A percentile compares a stretch with the other conserved stretches of the same genome.
Evolutionary conservation across 2,113 vertebrate species (phyloP).

Genomic region (Anhinga rufa): DNA sequence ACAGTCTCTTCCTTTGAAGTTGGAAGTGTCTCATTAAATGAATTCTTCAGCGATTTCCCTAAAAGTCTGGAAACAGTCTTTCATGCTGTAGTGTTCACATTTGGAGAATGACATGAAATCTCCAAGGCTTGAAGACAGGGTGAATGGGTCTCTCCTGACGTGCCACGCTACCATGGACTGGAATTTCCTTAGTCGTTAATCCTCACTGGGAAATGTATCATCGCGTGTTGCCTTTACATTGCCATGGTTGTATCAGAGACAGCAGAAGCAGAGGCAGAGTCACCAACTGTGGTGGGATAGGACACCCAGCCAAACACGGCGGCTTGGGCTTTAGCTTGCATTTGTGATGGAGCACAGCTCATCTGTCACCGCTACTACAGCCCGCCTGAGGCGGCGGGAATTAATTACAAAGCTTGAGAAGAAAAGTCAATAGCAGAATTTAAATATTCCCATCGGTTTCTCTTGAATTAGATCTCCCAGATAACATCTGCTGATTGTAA

Average conservation of each 20-base stretch:
- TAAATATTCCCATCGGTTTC: background rate
- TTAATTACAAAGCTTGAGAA: background rate
- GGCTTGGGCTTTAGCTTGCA: background rate
- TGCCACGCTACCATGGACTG: accelerated
- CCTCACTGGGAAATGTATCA: accelerated
- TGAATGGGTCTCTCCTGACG: accelerated
- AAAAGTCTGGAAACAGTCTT: background rate
- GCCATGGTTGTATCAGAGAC: background rate
- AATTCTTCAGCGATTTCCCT: background rate
- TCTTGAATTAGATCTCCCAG: background rate
- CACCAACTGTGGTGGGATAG: background rate
- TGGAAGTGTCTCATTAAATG: background rate
- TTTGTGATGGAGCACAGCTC: background rate
- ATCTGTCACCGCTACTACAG: background rate
- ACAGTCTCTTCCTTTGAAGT: background rate
- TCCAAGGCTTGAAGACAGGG: background rate
- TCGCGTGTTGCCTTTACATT: background rate
- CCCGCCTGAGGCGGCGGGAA: background rate
- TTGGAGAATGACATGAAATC: background rate
- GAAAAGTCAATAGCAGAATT: background rate
- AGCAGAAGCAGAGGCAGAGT: background rate
- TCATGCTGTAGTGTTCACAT: background rate
- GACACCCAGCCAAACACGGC: background rate
- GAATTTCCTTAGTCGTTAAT: background rate
- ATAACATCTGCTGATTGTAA: background rate